Percentiles rank a stretch among this genome's conserved stretches.
Evolutionary conservation across 2,113 vertebrate species (phyloP).

Genomic region (Rallus limicola): DNA sequence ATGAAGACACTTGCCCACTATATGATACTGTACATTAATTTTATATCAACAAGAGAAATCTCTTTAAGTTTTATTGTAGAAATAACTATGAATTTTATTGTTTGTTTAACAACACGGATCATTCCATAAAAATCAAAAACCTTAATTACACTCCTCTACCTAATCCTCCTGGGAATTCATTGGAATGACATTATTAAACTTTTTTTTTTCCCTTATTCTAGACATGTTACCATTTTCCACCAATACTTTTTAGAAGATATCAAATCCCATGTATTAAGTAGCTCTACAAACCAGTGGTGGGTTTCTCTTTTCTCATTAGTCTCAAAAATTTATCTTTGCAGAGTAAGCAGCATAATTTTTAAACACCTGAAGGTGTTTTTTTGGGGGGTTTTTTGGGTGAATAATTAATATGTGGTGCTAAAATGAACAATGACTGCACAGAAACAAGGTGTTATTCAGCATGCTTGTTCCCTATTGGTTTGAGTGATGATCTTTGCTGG

Average conservation of each 20-base stretch:
- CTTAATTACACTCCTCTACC: background rate
- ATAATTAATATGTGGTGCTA: background rate
- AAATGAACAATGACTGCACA: background rate
- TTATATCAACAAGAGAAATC: slow-evolving; percentile 24
- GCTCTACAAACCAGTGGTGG: background rate
- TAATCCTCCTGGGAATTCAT: background rate
- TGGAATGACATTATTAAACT: background rate
- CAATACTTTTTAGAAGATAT: background rate
- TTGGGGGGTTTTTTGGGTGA: background rate
- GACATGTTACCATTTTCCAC: background rate
- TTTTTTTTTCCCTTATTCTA: background rate
- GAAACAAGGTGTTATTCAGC: background rate
- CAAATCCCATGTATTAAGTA: background rate
- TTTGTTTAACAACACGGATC: slow-evolving; percentile 57
- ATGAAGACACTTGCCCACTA: background rate
- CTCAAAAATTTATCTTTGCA: background rate
- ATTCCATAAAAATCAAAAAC: slow-evolving; percentile 28
- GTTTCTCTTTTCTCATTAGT: background rate
- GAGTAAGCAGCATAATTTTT: background rate
- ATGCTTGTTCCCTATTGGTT: background rate
- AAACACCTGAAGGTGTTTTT: background rate
- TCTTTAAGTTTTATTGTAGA: slow-evolving; percentile 22
- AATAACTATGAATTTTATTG: slow-evolving; percentile 47
- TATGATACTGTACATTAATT: slow-evolving; percentile 26
- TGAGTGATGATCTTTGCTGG: background rate